These are phyloP conservation scores for Melanocharis versteri DNA, from an alignment of 2,113 vertebrate species.

Conservation along the genomic window DNA sequence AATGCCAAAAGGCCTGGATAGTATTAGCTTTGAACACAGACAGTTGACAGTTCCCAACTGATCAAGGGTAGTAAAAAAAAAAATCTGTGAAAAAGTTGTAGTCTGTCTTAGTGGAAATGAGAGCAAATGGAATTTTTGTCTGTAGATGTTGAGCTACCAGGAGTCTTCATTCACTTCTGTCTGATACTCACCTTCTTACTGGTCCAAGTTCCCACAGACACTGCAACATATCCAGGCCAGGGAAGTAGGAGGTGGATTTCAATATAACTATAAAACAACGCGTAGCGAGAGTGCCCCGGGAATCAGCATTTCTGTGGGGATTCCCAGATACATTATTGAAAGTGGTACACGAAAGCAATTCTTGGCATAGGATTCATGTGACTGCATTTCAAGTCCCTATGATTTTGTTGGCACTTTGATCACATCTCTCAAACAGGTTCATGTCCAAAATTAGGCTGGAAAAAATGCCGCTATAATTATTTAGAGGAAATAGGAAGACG, in stretches of 20 bases:
- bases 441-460: constrained; percentile 36
- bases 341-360: not conserved
- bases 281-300: not conserved
- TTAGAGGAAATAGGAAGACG: constrained; percentile 7
- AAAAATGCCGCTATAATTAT: constrained; percentile 8
- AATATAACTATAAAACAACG: rapidly evolving
- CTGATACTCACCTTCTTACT: not conserved
- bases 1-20: not conserved
- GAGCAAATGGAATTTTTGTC: not conserved
- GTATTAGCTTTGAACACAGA: not conserved
- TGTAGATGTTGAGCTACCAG: not conserved
- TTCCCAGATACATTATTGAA: not conserved
- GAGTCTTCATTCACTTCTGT: not conserved
- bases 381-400: not conserved
- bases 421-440: not conserved
- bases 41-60: not conserved
- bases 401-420: not conserved
- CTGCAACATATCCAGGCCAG: not conserved
- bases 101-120: not conserved
- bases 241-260: not conserved
- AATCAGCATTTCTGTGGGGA: not conserved
- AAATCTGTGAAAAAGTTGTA: not conserved
- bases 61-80: not conserved
- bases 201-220: rapidly evolving
- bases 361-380: not conserved